A percentile compares a stretch with the other conserved stretches of the same genome.
Evolutionary conservation across 1,140 invertebrate genomes (phyloP).

Genomic region (Cherax destructor): DNA sequence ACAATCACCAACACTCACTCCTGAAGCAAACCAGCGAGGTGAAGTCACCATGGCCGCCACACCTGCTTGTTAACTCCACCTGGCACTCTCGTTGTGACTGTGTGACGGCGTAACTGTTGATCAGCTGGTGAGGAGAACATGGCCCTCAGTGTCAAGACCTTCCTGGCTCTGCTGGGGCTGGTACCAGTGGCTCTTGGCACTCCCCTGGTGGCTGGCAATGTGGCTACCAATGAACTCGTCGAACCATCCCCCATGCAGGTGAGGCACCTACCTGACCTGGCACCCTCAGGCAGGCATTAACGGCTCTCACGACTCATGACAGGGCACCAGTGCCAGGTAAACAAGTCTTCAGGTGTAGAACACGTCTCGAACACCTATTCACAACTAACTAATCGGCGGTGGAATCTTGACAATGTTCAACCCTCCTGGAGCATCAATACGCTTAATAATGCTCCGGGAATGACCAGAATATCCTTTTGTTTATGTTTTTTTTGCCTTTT

Average conservation of each 20-base stretch:
- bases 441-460: too few relatives aligned
- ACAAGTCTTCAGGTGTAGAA: too few relatives aligned
- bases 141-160: conserved; percentile 7
- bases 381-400: too few relatives aligned
- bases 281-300: neutral
- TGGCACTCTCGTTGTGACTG: neutral
- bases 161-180: conserved; percentile 18
- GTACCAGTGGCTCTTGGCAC: conserved; percentile 5
- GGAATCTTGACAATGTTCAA: too few relatives aligned
- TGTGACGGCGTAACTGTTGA: neutral
- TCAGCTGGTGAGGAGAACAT: neutral
- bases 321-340: too few relatives aligned
- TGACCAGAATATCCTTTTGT: too few relatives aligned
- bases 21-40: conserved; percentile 11
- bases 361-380: too few relatives aligned
- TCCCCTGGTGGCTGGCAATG: conserved; percentile 31
- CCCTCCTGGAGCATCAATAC: too few relatives aligned
- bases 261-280: neutral
- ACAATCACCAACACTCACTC: neutral
- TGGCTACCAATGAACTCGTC: conserved; percentile 36
- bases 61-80: neutral
- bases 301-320: neutral
- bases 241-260: conserved; percentile 18
- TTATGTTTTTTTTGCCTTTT: too few relatives aligned
- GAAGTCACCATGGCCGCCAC: conserved; percentile 33